Percentiles rank a stretch among this genome's conserved stretches.
Conservation (phyloP, 92 coral and sea anemone species). For the Porites evermanni region DNA sequence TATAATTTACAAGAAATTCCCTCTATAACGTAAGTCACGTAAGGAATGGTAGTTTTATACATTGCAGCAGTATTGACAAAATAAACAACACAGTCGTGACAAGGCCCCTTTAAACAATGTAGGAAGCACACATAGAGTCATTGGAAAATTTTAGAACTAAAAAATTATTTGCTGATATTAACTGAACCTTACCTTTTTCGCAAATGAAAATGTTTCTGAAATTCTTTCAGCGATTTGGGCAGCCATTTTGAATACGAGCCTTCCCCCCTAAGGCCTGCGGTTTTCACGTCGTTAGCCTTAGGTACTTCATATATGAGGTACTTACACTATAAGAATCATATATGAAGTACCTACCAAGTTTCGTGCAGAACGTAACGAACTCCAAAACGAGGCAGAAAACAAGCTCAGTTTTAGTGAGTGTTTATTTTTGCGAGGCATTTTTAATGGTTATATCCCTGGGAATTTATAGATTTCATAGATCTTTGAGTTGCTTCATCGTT, state of each 20-base stretch:
- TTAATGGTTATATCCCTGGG: slow-evolving; percentile 5
- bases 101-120: too few species aligned
- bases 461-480: slow-evolving; percentile 1
- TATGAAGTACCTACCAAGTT: too few species aligned
- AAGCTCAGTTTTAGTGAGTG: background rate
- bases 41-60: too few species aligned
- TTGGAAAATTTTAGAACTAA: too few species aligned
- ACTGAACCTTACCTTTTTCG: slow-evolving; percentile 64
- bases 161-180: too few species aligned
- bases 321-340: too few species aligned
- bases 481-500: background rate
- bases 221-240: slow-evolving; percentile 80
- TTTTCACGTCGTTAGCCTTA: background rate
- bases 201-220: slow-evolving; percentile 77
- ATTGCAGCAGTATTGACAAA: too few species aligned
- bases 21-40: too few species aligned
- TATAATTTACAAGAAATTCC: too few species aligned
- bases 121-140: too few species aligned
- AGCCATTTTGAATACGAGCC: slow-evolving; percentile 37
- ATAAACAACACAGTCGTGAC: too few species aligned
- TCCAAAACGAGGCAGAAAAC: slow-evolving; percentile 2
- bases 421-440: background rate
- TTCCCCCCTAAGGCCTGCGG: slow-evolving; percentile 10
- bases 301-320: too few species aligned
- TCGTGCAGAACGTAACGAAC: background rate